A percentile compares a stretch with the other conserved stretches of the same genome.
Conservation (phyloP, 2,797 vertebrate genomes). For the Streptopelia turtur region DNA sequence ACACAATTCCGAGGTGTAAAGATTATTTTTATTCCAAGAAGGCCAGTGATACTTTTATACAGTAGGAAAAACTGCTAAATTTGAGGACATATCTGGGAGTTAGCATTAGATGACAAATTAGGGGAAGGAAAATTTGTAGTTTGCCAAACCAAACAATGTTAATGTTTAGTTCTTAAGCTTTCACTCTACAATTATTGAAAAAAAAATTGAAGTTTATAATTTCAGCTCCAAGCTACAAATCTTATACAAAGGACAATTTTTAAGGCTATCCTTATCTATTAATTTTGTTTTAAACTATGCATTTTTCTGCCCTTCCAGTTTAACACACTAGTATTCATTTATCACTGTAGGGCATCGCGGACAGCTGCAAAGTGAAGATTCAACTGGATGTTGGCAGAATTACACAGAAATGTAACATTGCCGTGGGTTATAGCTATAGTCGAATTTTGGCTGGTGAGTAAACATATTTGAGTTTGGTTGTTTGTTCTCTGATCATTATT, state of each 20-base stretch:
- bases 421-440: conserved; percentile 60
- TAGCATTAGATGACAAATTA: not conserved
- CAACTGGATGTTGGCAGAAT: conserved; percentile 63
- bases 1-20: not conserved
- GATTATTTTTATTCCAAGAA: not conserved
- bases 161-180: not conserved
- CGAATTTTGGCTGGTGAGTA: conserved; percentile 74
- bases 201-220: not conserved
- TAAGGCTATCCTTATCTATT: conserved; percentile 47
- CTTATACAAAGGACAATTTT: conserved; percentile 30
- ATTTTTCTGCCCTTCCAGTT: conserved; percentile 69
- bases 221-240: conserved; percentile 3
- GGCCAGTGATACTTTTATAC: not conserved
- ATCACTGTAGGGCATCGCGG: conserved; percentile 64
- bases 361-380: conserved; percentile 71
- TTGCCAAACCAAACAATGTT: not conserved
- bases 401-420: conserved; percentile 53
- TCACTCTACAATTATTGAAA: not conserved
- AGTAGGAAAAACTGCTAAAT: not conserved
- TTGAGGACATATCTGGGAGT: not conserved
- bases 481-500: conserved; percentile 59
- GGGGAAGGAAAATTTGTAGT: not conserved
- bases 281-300: conserved; percentile 61
- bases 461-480: conserved; percentile 53
- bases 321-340: conserved; percentile 74